These are phyloP conservation scores for Synaphobranchus kaupii DNA, from an alignment of 2,797 vertebrate species.

Conservation along the genomic window DNA sequence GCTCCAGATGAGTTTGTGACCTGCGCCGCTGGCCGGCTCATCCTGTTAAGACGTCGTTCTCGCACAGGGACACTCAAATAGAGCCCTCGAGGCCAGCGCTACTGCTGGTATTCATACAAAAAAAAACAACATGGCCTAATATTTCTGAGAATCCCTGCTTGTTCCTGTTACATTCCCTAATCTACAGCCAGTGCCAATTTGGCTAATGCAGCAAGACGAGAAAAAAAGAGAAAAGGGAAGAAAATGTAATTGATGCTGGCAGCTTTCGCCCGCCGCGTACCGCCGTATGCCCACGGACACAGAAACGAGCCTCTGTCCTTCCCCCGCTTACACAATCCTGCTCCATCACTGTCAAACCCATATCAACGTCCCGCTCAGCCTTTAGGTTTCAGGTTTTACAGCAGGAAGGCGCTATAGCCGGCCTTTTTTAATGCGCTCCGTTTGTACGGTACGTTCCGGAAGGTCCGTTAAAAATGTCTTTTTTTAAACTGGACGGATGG, in stretches of 20 bases:
- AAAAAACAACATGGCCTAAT: background rate
- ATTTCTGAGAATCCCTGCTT: background rate
- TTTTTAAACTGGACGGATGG: background rate
- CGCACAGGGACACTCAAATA: no score
- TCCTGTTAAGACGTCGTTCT: no score
- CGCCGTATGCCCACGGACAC: conserved; percentile 34
- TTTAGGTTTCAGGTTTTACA: background rate
- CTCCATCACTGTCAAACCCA: background rate
- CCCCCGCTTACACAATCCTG: background rate
- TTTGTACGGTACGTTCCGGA: background rate
- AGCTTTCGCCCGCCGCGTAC: conserved; percentile 25
- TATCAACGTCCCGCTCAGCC: background rate
- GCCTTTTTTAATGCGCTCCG: no score
- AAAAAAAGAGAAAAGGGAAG: background rate
- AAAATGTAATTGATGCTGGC: conserved; percentile 31
- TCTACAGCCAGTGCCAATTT: conserved; percentile 19
- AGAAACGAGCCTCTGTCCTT: conserved; percentile 2
- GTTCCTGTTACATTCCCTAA: background rate
- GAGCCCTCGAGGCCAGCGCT: no score
- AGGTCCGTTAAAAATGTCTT: background rate
- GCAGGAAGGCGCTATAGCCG: background rate
- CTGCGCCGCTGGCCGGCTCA: no score
- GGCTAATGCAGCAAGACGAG: conserved; percentile 20
- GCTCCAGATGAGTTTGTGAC: no score
- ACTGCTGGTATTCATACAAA: no score